A percentile compares a stretch with the other conserved stretches of the same genome.
Conservation (phyloP, 2,888 invertebrate species). For the Cantharis nigra region DNA sequence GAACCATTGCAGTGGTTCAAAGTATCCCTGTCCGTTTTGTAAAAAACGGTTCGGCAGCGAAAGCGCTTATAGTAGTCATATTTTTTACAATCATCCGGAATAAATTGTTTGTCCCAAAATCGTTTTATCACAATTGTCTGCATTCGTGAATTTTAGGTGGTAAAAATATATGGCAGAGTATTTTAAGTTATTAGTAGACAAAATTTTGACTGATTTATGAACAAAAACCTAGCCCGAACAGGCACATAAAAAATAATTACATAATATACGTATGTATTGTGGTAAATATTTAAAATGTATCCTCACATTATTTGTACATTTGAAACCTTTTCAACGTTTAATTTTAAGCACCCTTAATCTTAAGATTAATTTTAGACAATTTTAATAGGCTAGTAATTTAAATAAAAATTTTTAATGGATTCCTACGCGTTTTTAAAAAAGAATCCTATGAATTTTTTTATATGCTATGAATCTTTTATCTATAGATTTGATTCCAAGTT, state of each 20-base stretch:
- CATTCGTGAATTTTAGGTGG: background rate
- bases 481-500: background rate
- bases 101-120: conserved; percentile 34
- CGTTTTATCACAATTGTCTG: background rate
- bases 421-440: background rate
- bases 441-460: background rate
- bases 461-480: background rate
- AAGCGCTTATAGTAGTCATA: conserved; percentile 56
- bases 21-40: conserved; percentile 56
- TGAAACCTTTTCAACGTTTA: background rate
- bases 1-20: conserved; percentile 54
- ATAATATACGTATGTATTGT: background rate
- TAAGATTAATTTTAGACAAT: background rate
- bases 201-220: background rate
- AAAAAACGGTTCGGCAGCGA: conserved; percentile 56
- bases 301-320: background rate
- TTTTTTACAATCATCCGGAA: conserved; percentile 56
- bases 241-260: background rate
- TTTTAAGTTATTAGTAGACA: background rate
- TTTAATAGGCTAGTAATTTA: background rate
- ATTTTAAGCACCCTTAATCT: background rate
- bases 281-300: background rate
- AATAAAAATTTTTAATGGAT: background rate
- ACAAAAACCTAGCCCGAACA: background rate
- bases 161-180: background rate